Evolutionary conservation across 2,797 vertebrate species (phyloP), one percentile per base, ranked within the genome.

Genomic region (Caiman crocodilus): DNA sequence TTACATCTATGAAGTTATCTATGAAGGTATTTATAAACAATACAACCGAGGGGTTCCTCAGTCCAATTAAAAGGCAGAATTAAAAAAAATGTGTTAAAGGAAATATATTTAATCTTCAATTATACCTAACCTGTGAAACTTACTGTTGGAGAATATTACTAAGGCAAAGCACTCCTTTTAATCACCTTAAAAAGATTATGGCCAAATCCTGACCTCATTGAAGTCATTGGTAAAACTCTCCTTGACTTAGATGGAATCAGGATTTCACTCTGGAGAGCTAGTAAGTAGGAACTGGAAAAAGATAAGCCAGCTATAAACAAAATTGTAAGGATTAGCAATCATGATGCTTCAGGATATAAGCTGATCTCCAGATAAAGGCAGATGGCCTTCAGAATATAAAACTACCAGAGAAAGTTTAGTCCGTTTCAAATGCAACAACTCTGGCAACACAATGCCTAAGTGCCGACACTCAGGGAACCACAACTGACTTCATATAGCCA

Each of bases 1-100:
- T 77, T 88, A 83, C 63, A 65, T n/a, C n/a, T n/a, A n/a, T n/a
- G n/a, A n/a, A 65, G 61, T 86, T 93, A 71, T 26, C n/a, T 84
- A 1, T 57, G 28, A 79, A n/a, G 21, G 60, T 64, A 50, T 74
- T 90, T 56, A 83, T 15, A 7, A 63, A 71, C 23, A 90, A 79
- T 83, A 57, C 60, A 82, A 64, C 55, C 20, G 1, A 10, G n/a
- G 28, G 35, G 35, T 77, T 87, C 10, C 5, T 4, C 65, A 65
- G n/a, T 65, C 4, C 28, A 65, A 20, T 32, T 20, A 67, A 67
- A 67, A 67, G 30, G 65, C 18, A 67, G 30, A 67, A 18, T 30
- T 7, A 35, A 28, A 65, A 28, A n/a, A 65, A 65, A 65, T 65
- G 63, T 7, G 30, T 67, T 18, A 32, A 67, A 32, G 65, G 28